phyloP scores from a whole-genome alignment of 1,140 invertebrate species.

The Drosophila sproati region DNA sequence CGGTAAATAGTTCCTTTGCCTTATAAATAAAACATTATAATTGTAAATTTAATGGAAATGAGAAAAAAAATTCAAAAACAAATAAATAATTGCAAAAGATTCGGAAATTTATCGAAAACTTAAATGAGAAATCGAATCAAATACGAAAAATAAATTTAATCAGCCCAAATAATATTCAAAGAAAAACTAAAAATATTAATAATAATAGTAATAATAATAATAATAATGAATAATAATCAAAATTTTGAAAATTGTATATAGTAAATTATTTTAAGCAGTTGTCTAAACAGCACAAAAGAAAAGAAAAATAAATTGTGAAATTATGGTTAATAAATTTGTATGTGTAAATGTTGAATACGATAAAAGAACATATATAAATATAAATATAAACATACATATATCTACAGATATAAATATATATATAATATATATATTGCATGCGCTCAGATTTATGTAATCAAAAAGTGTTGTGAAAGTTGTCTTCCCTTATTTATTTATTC shows the following conservation, averaged over 20 bases:
- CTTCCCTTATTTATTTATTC: constrained; percentile 65
- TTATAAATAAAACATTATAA: constrained; percentile 61
- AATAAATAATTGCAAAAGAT: constrained; percentile 1
- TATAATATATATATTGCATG: constrained; percentile 49
- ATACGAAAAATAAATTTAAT: constrained; percentile 15
- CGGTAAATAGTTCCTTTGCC: constrained; percentile 82
- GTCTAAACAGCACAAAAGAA: constrained; percentile 27
- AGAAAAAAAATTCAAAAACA: not conserved
- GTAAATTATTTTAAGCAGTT: constrained; percentile 20
- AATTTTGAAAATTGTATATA: constrained; percentile 43
- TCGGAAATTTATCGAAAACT: constrained; percentile 8
- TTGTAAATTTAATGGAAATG: constrained; percentile 32
- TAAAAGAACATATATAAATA: constrained; percentile 5
- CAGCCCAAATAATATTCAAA: not conserved
- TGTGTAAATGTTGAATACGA: constrained; percentile 61
- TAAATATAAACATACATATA: constrained; percentile 15
- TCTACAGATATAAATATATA: constrained; percentile 18
- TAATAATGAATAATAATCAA: constrained; percentile 28
- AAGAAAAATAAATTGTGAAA: constrained; percentile 33
- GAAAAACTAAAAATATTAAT: not conserved
- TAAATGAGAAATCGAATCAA: constrained; percentile 7
- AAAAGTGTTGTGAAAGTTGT: constrained; percentile 80
- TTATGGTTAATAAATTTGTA: constrained; percentile 35
- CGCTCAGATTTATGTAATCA: constrained; percentile 69
- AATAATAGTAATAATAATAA: constrained; percentile 3